Evolutionary conservation across 64 coral and sea anemone species (phyloP).

Genomic region (Astreopora myriophthalma): DNA sequence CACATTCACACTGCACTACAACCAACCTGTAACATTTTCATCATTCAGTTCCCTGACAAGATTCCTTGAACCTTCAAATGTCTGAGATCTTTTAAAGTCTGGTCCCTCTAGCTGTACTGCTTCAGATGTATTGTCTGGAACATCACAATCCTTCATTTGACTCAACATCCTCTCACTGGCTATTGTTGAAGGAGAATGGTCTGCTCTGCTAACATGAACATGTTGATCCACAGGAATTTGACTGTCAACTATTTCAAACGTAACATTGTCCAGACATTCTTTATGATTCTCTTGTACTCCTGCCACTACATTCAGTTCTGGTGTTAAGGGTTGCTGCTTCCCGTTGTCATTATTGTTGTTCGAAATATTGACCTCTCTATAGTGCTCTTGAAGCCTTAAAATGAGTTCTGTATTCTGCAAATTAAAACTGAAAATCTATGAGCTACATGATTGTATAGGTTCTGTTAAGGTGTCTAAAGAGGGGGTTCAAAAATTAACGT

Average conservation of each 20-base stretch:
- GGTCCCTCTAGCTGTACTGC: background rate
- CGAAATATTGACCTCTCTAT: background rate
- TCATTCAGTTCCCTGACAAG: conserved; percentile 1
- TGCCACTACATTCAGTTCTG: background rate
- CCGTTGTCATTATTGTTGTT: background rate
- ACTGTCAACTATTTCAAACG: conserved; percentile 29
- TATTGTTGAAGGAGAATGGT: background rate
- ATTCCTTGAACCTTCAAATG: background rate
- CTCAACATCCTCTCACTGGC: background rate
- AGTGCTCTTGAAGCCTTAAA: conserved; percentile 40
- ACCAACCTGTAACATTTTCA: background rate
- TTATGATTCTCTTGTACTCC: background rate
- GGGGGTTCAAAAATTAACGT: too few species aligned
- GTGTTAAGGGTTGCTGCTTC: background rate
- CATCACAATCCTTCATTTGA: background rate
- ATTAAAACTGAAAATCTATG: background rate
- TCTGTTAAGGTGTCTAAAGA: too few species aligned
- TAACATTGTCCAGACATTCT: background rate
- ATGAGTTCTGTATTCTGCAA: conserved; percentile 63
- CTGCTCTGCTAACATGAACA: background rate
- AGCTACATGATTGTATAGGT: too few species aligned
- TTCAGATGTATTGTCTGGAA: conserved; percentile 11
- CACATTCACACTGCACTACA: background rate
- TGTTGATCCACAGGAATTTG: conserved; percentile 17
- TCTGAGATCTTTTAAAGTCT: background rate